Evolutionary conservation across 2,888 invertebrate genomes (phyloP).

Genomic region (Hirudinaria manillensis): DNA sequence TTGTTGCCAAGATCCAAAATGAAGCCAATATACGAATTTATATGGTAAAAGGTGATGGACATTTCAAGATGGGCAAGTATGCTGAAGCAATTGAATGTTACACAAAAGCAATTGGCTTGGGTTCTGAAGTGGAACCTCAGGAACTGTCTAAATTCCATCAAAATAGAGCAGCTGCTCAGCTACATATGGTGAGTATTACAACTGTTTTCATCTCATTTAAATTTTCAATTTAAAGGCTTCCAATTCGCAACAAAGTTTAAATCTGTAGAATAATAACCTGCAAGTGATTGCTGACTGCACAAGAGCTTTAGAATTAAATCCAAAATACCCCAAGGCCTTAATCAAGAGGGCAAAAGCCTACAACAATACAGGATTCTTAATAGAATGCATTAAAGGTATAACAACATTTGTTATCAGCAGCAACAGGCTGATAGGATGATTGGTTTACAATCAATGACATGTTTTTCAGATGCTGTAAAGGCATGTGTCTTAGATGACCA

Average conservation of each 20-base stretch:
- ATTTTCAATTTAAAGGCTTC: no score
- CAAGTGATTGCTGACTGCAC: conserved; percentile 80
- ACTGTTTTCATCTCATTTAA: not conserved
- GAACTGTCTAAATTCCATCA: conserved; percentile 87
- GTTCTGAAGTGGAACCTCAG: conserved; percentile 60
- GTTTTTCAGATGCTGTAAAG: conserved; percentile 70
- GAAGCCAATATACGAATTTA: conserved; percentile 59
- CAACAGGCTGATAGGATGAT: not conserved
- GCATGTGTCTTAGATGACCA: conserved; percentile 85
- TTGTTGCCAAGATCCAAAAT: conserved; percentile 36
- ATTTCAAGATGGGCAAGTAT: conserved; percentile 55
- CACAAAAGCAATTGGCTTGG: conserved; percentile 55
- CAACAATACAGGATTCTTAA: conserved; percentile 73
- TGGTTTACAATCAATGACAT: not conserved
- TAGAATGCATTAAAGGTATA: conserved; percentile 68
- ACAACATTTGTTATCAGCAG: not conserved
- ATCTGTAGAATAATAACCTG: conserved; percentile 64
- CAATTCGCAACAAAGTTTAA: not conserved
- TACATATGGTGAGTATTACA: conserved; percentile 64
- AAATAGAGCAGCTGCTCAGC: conserved; percentile 89
- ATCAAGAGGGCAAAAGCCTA: conserved; percentile 64
- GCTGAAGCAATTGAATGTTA: conserved; percentile 56
- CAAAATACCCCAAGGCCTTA: conserved; percentile 80
- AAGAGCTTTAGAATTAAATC: conserved; percentile 75
- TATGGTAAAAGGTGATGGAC: conserved; percentile 56